Conservation (phyloP, 2,888 invertebrate genomes). For the Lasioglossum morio region DNA sequence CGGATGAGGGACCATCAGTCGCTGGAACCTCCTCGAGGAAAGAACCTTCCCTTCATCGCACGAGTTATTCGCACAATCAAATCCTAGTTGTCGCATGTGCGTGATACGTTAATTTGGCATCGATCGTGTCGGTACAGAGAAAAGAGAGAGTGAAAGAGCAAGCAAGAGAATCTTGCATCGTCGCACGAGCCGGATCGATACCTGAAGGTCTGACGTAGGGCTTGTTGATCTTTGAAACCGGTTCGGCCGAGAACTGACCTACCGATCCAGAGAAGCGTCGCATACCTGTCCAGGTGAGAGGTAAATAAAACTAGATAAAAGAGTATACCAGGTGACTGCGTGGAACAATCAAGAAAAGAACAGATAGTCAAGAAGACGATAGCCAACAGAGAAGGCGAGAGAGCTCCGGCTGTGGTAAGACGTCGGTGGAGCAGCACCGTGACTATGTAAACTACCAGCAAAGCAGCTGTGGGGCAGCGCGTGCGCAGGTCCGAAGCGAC, state of each 20-base stretch:
- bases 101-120: background rate
- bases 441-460: slow-evolving; percentile 70
- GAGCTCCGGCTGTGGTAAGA: slow-evolving; percentile 24
- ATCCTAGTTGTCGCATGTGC: background rate
- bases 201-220: background rate
- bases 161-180: background rate
- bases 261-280: background rate
- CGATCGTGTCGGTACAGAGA: background rate
- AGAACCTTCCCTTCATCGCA: background rate
- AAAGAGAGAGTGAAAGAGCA: background rate
- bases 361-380: background rate
- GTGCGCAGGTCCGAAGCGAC: slow-evolving; percentile 60
- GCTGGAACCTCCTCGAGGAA: slow-evolving; percentile 47
- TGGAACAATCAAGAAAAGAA: background rate
- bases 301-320: background rate
- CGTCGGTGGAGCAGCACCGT: slow-evolving; percentile 58
- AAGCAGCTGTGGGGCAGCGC: slow-evolving; percentile 52
- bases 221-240: slow-evolving; percentile 29
- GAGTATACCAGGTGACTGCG: background rate
- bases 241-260: slow-evolving; percentile 15
- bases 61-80: background rate
- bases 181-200: background rate
- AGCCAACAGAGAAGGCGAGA: slow-evolving; percentile 18
- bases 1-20: slow-evolving; percentile 68
- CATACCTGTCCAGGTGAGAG: background rate